These are phyloP conservation scores for Aromia moschata DNA, from an alignment of 2,888 invertebrate genomes.

Conservation along the genomic window DNA sequence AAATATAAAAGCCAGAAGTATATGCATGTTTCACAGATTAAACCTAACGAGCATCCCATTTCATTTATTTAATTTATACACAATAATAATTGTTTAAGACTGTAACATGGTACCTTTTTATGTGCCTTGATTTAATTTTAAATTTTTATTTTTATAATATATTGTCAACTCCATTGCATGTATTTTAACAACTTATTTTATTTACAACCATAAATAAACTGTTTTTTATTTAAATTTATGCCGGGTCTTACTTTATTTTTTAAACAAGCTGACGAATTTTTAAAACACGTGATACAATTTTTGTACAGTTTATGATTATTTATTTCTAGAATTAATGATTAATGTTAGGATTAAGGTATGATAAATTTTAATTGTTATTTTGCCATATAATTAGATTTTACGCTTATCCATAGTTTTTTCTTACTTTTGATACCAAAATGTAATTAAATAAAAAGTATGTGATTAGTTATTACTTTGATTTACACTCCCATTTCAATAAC, in stretches of 20 bases:
- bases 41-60: conserved; percentile 40
- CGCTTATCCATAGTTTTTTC: conserved; percentile 8
- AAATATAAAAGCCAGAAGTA: conserved; percentile 85
- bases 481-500: too few species aligned
- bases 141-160: conserved; percentile 20
- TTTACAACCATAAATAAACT: conserved; percentile 16
- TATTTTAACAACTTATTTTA: conserved; percentile 16
- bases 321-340: conserved; percentile 25
- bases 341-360: conserved; percentile 26
- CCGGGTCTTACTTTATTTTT: conserved; percentile 7
- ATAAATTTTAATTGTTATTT: conserved; percentile 23
- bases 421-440: conserved; percentile 17
- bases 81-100: conserved; percentile 26
- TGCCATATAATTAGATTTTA: conserved; percentile 8
- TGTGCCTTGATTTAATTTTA: conserved; percentile 28
- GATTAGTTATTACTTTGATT: not conserved
- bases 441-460: conserved; percentile 13
- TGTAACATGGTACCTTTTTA: conserved; percentile 31
- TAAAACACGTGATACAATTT: conserved; percentile 24
- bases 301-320: conserved; percentile 35
- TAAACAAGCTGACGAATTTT: conserved; percentile 9
- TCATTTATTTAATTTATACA: conserved; percentile 33
- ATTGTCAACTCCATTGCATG: conserved; percentile 10
- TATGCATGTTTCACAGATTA: conserved; percentile 54
- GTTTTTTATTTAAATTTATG: conserved; percentile 12